Conservation (phyloP, 2,888 invertebrate species). For the Erynnis tages region DNA sequence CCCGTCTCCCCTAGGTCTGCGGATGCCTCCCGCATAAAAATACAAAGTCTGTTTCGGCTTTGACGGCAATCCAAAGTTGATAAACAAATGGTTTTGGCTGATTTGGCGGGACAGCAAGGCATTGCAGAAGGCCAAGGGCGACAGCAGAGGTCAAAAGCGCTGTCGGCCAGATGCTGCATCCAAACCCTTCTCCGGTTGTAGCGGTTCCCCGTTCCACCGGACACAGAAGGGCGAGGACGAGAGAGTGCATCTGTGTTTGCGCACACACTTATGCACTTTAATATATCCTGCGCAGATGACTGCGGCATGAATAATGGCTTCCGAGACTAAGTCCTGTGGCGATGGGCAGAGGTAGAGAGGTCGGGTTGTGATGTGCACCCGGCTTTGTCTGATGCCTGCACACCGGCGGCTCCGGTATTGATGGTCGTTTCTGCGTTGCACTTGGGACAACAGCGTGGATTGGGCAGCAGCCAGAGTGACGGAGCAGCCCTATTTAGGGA, state of each 20-base stretch:
- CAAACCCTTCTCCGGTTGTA: constrained; percentile 1
- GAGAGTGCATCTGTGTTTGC: constrained; percentile 9
- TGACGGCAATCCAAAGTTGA: neutral
- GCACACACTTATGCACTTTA: constrained; percentile 5
- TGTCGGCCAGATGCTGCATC: constrained; percentile 28
- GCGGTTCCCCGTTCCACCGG: neutral
- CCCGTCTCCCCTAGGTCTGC: neutral
- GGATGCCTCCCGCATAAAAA: neutral
- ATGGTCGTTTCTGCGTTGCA: constrained; percentile 30
- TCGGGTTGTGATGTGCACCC: constrained; percentile 6
- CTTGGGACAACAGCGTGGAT: constrained; percentile 27
- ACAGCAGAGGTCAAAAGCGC: constrained; percentile 15
- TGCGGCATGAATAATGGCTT: too few relatives aligned
- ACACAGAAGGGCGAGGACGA: neutral
- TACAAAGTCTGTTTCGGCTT: neutral
- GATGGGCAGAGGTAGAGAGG: constrained; percentile 17
- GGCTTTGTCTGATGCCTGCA: constrained; percentile 29
- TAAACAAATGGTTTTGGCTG: neutral
- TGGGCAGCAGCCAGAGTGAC: constrained; percentile 34
- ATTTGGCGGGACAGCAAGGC: constrained; percentile 14
- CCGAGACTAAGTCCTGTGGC: neutral
- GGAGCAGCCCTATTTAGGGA: constrained; percentile 37
- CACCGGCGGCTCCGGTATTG: constrained; percentile 16
- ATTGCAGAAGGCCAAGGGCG: constrained; percentile 27
- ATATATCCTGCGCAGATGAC: constrained; percentile 4